Evolutionary conservation across 2,113 vertebrate species (phyloP).

Genomic region (Merops nubicus): DNA sequence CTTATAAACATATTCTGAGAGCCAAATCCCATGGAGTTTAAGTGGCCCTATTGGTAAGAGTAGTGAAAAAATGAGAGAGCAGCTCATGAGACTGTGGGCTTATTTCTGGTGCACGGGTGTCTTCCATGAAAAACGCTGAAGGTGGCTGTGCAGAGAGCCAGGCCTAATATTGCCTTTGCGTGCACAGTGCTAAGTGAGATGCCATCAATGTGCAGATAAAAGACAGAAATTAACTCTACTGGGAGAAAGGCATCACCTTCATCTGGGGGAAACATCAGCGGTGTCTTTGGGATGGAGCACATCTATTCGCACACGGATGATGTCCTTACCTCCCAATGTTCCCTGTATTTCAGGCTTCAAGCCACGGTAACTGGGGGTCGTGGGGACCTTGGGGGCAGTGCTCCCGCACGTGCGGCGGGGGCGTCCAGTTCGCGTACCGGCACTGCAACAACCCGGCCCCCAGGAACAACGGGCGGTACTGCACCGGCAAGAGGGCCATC

Average conservation of each 20-base stretch:
- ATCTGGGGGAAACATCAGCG: not conserved
- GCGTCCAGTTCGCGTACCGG: constrained; percentile 93
- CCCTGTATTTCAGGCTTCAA: constrained; percentile 84
- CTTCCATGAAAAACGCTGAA: not conserved
- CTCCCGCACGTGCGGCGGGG: constrained; percentile 90
- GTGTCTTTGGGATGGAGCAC: not conserved
- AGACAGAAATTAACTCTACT: not conserved
- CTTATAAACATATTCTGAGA: not conserved
- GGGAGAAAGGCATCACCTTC: not conserved
- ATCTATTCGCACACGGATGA: not conserved
- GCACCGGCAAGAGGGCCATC: constrained; percentile 93
- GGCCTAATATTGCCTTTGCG: not conserved
- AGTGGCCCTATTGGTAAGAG: not conserved
- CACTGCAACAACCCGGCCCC: constrained; percentile 97
- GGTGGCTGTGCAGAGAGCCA: not conserved
- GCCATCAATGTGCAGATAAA: not conserved
- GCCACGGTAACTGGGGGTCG: constrained; percentile 96
- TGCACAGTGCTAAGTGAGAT: not conserved
- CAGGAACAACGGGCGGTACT: constrained; percentile 92
- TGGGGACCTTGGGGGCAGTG: constrained; percentile 96
- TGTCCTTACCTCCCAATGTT: not conserved
- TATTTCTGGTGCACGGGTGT: not conserved
- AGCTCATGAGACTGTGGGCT: not conserved
- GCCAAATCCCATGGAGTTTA: not conserved
- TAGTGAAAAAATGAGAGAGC: not conserved